Base-by-base conservation (phyloP, 2,797 vertebrate species). In the Paguma larvata region DNA sequence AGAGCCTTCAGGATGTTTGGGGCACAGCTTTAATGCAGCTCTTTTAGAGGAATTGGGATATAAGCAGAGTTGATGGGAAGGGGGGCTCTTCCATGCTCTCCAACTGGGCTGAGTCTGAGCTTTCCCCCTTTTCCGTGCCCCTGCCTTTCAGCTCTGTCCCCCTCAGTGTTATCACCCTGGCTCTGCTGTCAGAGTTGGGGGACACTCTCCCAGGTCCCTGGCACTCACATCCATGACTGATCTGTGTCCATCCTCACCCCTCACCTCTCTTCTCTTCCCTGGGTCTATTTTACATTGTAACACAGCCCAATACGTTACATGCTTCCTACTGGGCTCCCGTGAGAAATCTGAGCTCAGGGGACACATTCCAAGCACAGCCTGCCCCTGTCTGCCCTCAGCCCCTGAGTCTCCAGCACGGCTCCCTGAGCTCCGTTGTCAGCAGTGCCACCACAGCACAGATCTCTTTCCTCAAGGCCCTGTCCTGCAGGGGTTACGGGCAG, bases 251-350 rank as follows among this genome's bases (percentile, higher is more conserved):
- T 15, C 21, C 16, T 51, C 5, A 15, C 18, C 14, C 44, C 19
- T 23, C 0, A 0, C 51, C 25, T 72, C 65, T 6, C 16, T 51
- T 46, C 27, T 6, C 14, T 51, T 41, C 27, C n/a, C 5, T 0
- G n/a, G 5, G 10, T 80, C 62, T 2, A 0, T 41, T 70, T 89
- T 13, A 2, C 18, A 19, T 70, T 32, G n/a, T 41, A 79, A 27
- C 32, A 38, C 51, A 78, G 59, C 75, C 67, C 68, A 67, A 32
- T 75, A 6, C 1, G 5, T 72, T 1, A 63, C 23, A 14, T 12
- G 4, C 41, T 34, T 86, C 62, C 84, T 59, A 0, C 67, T 85
- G 0, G 1, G 18, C 75, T 85, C 56, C 53, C 5, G 0, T 2
- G 48, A 67, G 87, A 92, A 67, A 53, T 16, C 46, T 3, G 25